phyloP scores from a whole-genome alignment of 2,113 vertebrate species.

The Stictonetta naevosa region DNA sequence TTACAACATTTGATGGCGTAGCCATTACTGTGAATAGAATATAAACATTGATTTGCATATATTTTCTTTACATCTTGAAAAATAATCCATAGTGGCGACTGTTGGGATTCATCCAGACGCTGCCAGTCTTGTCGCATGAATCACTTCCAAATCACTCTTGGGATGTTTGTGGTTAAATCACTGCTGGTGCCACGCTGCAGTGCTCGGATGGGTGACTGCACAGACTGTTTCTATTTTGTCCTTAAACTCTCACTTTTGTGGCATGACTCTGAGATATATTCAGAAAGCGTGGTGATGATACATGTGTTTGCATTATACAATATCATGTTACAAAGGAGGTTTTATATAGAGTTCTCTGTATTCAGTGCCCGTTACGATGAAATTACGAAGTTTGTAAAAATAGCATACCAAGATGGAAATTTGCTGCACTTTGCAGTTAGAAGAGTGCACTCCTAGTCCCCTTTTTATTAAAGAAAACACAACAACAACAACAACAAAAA shows the following conservation, averaged over 20 bases:
- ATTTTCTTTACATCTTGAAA: background rate
- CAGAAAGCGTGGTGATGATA: background rate
- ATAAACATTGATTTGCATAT: background rate
- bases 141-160: background rate
- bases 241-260: background rate
- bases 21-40: background rate
- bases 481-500: too few relatives aligned
- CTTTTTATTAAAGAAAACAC: background rate
- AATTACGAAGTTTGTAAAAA: background rate
- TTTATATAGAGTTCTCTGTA: background rate
- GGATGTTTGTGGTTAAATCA: conserved; percentile 2
- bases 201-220: background rate
- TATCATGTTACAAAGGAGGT: background rate
- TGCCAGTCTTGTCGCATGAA: conserved; percentile 6
- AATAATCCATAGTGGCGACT: background rate
- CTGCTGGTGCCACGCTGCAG: background rate
- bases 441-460: background rate
- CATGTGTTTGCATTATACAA: background rate
- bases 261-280: background rate
- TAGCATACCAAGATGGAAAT: background rate
- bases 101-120: conserved; percentile 1
- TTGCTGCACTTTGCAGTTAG: background rate
- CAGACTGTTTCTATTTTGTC: background rate
- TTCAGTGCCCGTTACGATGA: background rate
- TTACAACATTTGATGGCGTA: background rate